Evolutionary conservation across 1,140 invertebrate genomes (phyloP).

Genomic region (Radopholus similis): DNA sequence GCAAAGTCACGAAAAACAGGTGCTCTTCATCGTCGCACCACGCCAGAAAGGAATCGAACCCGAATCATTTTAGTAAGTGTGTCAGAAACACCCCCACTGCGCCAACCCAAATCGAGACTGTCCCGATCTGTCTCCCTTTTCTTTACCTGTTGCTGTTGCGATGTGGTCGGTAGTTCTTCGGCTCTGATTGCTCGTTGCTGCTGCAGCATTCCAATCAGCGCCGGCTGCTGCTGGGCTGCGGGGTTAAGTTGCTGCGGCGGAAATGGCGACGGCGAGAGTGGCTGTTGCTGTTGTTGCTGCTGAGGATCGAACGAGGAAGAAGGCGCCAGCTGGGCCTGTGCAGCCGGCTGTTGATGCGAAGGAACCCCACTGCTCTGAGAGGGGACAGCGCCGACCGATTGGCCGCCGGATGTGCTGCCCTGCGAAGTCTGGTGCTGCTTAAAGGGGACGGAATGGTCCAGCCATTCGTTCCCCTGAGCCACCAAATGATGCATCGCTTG

Average conservation of each 20-base stretch:
- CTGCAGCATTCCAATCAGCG: slow-evolving; percentile 9
- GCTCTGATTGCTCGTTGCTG: not conserved
- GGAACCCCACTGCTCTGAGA: not conserved
- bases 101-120: not conserved
- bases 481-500: too few species aligned
- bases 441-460: not conserved
- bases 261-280: not conserved
- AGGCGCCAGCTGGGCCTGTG: not conserved
- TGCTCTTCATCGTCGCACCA: too few species aligned
- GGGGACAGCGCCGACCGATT: not conserved
- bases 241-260: not conserved
- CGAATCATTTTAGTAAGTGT: too few species aligned
- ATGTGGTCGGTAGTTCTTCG: too few species aligned
- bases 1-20: too few species aligned
- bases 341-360: too few species aligned
- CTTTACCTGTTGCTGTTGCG: not conserved
- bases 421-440: slow-evolving; percentile 13
- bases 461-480: not conserved
- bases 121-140: not conserved
- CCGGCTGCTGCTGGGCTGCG: not conserved
- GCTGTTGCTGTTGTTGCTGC: slow-evolving; percentile 7
- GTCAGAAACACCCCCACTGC: too few species aligned
- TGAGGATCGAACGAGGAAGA: not conserved
- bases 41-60: too few species aligned
- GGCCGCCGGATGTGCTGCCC: not conserved